phyloP scores from a whole-genome alignment of 2,797 vertebrate species.

The Helarctos malayanus region DNA sequence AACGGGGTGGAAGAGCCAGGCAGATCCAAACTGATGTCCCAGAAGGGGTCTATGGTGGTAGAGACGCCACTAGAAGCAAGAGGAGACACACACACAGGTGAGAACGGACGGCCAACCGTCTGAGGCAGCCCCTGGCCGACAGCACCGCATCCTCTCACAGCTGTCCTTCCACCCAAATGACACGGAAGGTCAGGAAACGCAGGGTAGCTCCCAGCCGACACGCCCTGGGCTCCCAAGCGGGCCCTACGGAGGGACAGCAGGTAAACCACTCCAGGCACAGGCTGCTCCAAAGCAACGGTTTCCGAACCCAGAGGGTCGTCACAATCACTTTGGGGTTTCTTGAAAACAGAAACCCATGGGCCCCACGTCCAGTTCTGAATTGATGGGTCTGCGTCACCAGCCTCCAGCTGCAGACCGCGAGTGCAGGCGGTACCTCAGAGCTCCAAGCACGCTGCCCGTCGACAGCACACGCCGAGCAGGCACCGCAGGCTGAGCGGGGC shows the following conservation, averaged over 20 bases:
- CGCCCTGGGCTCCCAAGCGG: too few species aligned
- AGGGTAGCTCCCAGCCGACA: neutral
- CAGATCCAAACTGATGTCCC: conserved; percentile 99
- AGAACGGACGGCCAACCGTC: accelerated
- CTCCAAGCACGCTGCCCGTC: conserved; percentile 1
- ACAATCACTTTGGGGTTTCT: neutral
- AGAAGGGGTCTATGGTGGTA: conserved; percentile 99
- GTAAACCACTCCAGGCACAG: neutral
- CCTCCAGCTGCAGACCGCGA: neutral
- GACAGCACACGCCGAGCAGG: conserved; percentile 69
- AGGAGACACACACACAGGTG: neutral
- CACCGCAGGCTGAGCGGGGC: neutral
- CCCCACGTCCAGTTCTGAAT: neutral
- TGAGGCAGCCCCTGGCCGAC: accelerated
- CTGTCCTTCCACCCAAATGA: neutral
- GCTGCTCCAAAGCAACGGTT: too few species aligned
- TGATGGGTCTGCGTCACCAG: neutral
- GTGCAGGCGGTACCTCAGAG: accelerated
- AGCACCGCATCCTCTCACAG: too few species aligned
- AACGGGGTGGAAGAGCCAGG: conserved; percentile 98
- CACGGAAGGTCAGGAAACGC: neutral
- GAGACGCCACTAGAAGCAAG: conserved; percentile 94
- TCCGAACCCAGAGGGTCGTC: neutral
- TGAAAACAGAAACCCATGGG: neutral
- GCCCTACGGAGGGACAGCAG: accelerated